Conservation (phyloP, 2,888 invertebrate genomes). For the Athetis lepigone region DNA sequence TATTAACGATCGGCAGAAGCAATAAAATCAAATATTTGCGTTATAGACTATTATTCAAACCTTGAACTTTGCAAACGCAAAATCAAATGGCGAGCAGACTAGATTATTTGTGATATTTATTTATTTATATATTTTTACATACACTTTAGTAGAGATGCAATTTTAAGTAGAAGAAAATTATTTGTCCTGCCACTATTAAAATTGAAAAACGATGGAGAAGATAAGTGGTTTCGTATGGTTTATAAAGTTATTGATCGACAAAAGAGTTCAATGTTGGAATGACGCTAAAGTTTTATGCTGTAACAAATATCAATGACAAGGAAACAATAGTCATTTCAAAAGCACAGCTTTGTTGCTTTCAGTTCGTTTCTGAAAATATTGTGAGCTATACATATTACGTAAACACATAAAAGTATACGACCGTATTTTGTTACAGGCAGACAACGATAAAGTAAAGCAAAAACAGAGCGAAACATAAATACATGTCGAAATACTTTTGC, state of each 20-base stretch:
- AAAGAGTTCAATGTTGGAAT: background rate
- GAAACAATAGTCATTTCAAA: background rate
- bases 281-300: background rate
- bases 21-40: conserved; percentile 48
- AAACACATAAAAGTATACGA: conserved; percentile 1
- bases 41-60: conserved; percentile 44
- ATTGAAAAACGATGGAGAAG: background rate
- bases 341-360: background rate
- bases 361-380: conserved; percentile 5
- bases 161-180: background rate
- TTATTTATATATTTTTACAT: conserved; percentile 26
- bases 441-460: conserved; percentile 24
- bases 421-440: conserved; percentile 1
- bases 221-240: too few relatives aligned
- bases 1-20: conserved; percentile 26
- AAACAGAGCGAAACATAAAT: conserved; percentile 46
- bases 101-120: conserved; percentile 26
- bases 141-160: background rate
- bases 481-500: conserved; percentile 62
- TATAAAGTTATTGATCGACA: background rate
- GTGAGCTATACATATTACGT: background rate
- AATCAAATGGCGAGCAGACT: conserved; percentile 11
- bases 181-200: background rate
- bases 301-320: background rate
- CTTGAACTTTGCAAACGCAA: conserved; percentile 62